phyloP scores from a whole-genome alignment of 2,113 vertebrate species.

The Oceanodroma tethys region DNA sequence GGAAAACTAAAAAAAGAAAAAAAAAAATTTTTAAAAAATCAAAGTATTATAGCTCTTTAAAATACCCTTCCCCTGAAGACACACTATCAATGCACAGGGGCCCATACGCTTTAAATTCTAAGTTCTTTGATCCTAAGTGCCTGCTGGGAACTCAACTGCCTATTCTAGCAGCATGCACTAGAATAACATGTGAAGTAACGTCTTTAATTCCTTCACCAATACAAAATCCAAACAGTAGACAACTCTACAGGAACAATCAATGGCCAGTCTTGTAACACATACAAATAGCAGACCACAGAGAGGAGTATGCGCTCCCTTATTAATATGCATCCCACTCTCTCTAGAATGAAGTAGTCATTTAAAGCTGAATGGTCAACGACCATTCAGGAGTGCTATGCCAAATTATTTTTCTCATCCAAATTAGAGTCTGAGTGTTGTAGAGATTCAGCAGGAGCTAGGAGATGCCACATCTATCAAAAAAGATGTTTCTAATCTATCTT shows the following conservation, averaged over 20 bases:
- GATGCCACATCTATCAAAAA: background rate
- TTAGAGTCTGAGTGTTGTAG: background rate
- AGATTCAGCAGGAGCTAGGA: background rate
- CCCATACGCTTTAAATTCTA: background rate
- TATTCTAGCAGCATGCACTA: background rate
- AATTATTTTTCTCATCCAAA: background rate
- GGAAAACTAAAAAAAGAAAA: background rate
- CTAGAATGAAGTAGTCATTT: background rate
- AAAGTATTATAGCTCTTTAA: background rate
- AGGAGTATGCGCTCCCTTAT: background rate
- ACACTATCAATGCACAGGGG: background rate
- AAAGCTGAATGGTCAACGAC: background rate
- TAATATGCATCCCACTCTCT: background rate
- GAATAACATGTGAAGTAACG: accelerated
- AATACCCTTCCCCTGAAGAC: background rate
- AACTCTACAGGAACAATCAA: background rate
- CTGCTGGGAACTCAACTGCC: background rate
- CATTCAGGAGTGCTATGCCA: background rate
- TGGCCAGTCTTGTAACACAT: background rate
- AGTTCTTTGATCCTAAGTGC: background rate
- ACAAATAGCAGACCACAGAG: background rate
- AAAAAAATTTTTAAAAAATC: too few relatives aligned
- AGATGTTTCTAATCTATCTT: background rate
- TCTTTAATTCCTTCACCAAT: background rate
- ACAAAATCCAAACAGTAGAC: background rate